These are phyloP conservation scores for Lepidonotus clava DNA, from an alignment of 2,888 invertebrate genomes.

Conservation along the genomic window DNA sequence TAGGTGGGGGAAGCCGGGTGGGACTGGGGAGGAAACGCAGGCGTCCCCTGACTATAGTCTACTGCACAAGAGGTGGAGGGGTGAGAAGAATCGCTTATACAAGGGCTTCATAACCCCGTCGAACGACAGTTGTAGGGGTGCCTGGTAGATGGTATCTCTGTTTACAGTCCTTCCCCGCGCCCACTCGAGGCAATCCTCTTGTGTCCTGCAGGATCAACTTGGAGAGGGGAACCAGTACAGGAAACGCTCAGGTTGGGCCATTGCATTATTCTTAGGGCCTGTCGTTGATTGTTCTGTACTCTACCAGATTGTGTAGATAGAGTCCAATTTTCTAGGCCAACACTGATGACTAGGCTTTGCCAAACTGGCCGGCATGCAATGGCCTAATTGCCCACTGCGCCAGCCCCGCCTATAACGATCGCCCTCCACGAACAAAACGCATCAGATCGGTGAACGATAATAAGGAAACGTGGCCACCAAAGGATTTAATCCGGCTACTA, in stretches of 20 bases:
- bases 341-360: background rate
- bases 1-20: too few relatives aligned
- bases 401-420: slow-evolving; percentile 21
- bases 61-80: too few relatives aligned
- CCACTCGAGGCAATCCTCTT: too few relatives aligned
- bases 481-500: background rate
- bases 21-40: too few relatives aligned
- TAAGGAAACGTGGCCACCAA: slow-evolving; percentile 22
- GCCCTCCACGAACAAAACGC: slow-evolving; percentile 18
- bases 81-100: too few relatives aligned
- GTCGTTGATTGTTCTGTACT: background rate
- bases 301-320: slow-evolving; percentile 26
- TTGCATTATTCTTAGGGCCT: slow-evolving; percentile 21
- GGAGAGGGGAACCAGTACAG: background rate
- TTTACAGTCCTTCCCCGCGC: too few relatives aligned
- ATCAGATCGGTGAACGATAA: slow-evolving; percentile 24
- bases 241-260: background rate
- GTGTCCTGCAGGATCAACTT: too few relatives aligned
- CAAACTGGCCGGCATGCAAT: slow-evolving; percentile 13
- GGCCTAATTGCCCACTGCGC: slow-evolving; percentile 37
- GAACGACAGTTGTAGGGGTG: too few relatives aligned
- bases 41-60: too few relatives aligned
- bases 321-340: slow-evolving; percentile 34
- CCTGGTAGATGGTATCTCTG: background rate
- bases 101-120: too few relatives aligned